Evolutionary conservation across 2,888 invertebrate species (phyloP).

Genomic region (Rutpela maculata): DNA sequence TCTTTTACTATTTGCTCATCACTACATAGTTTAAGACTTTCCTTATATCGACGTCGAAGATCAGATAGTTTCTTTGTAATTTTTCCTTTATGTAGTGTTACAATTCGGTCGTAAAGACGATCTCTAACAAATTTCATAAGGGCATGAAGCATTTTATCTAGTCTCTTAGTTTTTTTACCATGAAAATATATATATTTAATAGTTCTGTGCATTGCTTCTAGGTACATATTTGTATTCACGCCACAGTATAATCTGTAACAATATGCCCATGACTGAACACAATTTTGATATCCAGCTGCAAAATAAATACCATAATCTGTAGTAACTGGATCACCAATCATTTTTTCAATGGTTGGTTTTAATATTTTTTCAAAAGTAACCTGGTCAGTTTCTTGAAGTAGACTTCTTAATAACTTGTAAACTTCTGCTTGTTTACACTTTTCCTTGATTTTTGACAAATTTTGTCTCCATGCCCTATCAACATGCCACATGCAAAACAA

Average conservation of each 20-base stretch:
- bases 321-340: neutral
- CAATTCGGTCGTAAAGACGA: slow-evolving; percentile 2
- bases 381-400: neutral
- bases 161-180: too few species aligned
- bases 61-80: slow-evolving; percentile 2
- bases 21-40: neutral
- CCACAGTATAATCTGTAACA: too few species aligned
- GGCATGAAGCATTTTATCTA: too few species aligned
- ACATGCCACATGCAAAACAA: neutral
- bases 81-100: slow-evolving; percentile 9
- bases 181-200: too few species aligned
- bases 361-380: neutral
- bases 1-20: neutral
- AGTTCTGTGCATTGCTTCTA: too few species aligned
- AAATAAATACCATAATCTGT: neutral
- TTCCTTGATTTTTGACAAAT: neutral
- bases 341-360: neutral
- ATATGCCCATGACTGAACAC: too few species aligned
- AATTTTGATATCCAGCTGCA: neutral
- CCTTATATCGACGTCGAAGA: too few species aligned
- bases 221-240: too few species aligned
- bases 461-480: too few species aligned
- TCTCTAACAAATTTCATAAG: slow-evolving; percentile 2
- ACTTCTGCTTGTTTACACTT: neutral
- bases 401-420: neutral